Evolutionary conservation across 2,113 vertebrate species (phyloP).

Genomic region (Serranochromis macrocephalus): DNA sequence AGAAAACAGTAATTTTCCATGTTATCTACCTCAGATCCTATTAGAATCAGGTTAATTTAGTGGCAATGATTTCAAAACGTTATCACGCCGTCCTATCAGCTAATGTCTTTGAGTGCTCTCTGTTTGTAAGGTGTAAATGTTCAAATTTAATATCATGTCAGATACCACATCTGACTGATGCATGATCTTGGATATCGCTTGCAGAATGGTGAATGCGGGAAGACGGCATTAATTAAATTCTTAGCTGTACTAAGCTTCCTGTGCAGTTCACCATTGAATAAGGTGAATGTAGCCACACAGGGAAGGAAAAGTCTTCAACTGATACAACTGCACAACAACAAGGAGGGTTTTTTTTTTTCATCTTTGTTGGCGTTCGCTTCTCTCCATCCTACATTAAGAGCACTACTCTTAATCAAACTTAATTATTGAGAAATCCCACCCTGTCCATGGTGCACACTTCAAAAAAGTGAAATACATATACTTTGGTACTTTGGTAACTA

Average conservation of each 20-base stretch:
- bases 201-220: not conserved
- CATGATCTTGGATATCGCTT: conserved; percentile 47
- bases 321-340: not conserved
- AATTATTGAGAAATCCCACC: not conserved
- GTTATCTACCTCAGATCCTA: conserved; percentile 75
- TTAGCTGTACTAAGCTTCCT: not conserved
- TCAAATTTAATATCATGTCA: conserved; percentile 55
- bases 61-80: conserved; percentile 65
- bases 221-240: conserved; percentile 38
- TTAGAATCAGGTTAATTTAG: conserved; percentile 77
- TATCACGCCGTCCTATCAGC: conserved; percentile 57
- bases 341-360: not conserved
- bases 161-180: conserved; percentile 47
- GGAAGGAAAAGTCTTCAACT: not conserved
- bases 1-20: conserved; percentile 72
- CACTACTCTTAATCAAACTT: not conserved
- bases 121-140: conserved; percentile 58
- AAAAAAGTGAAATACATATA: not conserved
- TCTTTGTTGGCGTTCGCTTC: not conserved
- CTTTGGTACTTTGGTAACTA: not conserved
- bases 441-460: not conserved
- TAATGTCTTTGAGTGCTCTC: conserved; percentile 61
- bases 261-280: not conserved
- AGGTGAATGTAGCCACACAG: not conserved
- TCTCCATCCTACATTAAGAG: not conserved